phyloP scores from a whole-genome alignment of 2,888 invertebrate genomes.

The Sympetrum striolatum region DNA sequence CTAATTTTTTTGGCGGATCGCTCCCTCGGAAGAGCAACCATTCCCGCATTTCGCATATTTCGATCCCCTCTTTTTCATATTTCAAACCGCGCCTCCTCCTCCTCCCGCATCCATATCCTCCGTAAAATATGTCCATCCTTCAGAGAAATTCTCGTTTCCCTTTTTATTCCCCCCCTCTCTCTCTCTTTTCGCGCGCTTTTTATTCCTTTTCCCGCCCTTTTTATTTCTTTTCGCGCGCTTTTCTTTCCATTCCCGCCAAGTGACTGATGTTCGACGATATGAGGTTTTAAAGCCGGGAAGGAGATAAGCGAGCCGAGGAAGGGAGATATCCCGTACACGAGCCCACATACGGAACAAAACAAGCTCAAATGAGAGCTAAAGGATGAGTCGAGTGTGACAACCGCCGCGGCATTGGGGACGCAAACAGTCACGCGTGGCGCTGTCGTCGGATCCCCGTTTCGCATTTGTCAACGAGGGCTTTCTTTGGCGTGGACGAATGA shows the following conservation, averaged over 20 bases:
- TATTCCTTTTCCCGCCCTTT: not conserved
- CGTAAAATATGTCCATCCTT: slow-evolving; percentile 39
- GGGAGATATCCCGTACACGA: slow-evolving; percentile 3
- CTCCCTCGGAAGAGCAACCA: not conserved
- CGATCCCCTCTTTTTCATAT: slow-evolving; percentile 24
- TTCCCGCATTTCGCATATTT: slow-evolving; percentile 30
- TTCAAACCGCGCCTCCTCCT: slow-evolving; percentile 6
- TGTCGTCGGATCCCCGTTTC: slow-evolving; percentile 40
- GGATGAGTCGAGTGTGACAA: slow-evolving; percentile 15
- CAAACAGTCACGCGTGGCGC: slow-evolving; percentile 42
- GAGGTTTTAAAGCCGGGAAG: slow-evolving; percentile 32
- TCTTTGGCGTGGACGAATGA: slow-evolving; percentile 19
- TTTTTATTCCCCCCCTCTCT: not conserved
- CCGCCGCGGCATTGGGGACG: slow-evolving; percentile 17
- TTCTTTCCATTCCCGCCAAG: not conserved
- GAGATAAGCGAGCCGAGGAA: not conserved
- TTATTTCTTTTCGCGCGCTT: not conserved
- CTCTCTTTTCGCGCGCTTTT: not conserved
- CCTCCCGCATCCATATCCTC: not conserved
- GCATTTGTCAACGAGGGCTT: slow-evolving; percentile 30
- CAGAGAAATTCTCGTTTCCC: not conserved
- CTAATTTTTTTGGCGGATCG: not conserved
- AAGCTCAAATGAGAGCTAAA: slow-evolving; percentile 39
- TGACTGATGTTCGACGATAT: slow-evolving; percentile 40
- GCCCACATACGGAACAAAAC: slow-evolving; percentile 40